Conservation (phyloP, 2,113 vertebrate species). For the Serilophus lunatus region DNA sequence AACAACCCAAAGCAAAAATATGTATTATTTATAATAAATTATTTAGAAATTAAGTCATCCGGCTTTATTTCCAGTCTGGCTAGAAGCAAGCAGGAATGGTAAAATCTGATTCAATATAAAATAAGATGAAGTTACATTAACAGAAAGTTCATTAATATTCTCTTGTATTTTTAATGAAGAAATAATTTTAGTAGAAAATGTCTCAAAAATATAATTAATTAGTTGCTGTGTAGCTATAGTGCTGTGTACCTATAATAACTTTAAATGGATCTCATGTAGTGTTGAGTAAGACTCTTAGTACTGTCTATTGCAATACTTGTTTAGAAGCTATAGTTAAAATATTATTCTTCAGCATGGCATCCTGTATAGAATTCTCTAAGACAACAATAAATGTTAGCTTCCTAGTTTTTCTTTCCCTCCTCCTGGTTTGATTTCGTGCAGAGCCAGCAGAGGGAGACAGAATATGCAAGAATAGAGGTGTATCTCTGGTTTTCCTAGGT, state of each 20-base stretch:
- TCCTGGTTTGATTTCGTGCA: neutral
- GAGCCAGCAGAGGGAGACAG: constrained; percentile 52
- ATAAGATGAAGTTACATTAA: neutral
- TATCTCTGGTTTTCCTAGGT: neutral
- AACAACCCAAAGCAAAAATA: neutral
- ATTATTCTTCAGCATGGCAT: neutral
- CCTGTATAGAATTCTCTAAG: neutral
- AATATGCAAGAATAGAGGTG: neutral
- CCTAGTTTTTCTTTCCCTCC: neutral
- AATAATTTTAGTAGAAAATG: neutral
- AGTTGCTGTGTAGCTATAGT: neutral
- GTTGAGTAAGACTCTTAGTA: neutral
- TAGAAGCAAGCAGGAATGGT: neutral
- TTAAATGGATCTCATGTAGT: neutral
- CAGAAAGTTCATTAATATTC: neutral
- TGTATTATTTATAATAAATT: neutral
- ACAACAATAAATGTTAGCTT: neutral
- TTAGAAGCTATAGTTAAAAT: neutral
- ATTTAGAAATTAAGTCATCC: neutral
- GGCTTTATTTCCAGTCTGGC: neutral
- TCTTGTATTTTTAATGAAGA: neutral
- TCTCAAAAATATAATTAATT: neutral
- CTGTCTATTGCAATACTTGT: neutral
- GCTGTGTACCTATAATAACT: neutral
- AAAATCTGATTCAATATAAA: neutral